phyloP scores from a whole-genome alignment of 1,140 invertebrate genomes.

The Thalassaphorura encarpata region DNA sequence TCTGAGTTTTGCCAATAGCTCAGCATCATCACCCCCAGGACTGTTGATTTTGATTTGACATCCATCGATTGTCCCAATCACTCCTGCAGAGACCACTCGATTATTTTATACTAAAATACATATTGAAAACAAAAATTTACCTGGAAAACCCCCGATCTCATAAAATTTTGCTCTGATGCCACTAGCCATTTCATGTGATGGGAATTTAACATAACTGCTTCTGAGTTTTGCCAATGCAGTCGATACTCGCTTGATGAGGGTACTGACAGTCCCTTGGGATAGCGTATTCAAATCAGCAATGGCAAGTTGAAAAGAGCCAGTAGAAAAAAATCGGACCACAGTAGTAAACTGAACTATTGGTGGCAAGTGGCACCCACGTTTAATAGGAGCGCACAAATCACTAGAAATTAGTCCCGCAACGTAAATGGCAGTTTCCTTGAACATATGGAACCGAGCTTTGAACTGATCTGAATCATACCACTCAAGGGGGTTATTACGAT shows the following conservation, averaged over 20 bases:
- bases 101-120: background rate
- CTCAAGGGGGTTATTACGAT: slow-evolving; percentile 3
- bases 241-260: slow-evolving; percentile 3
- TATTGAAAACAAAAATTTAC: background rate
- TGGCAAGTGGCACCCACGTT: background rate
- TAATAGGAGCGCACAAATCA: background rate
- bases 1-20: slow-evolving; percentile 29
- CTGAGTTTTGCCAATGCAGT: slow-evolving; percentile 8
- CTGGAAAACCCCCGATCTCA: slow-evolving; percentile 11
- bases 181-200: background rate
- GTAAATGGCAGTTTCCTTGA: slow-evolving; percentile 12
- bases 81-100: slow-evolving; percentile 1
- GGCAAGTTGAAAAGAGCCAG: background rate
- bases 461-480: slow-evolving; percentile 3
- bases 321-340: background rate
- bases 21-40: slow-evolving; percentile 32
- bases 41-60: slow-evolving; percentile 30
- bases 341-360: slow-evolving; percentile 1
- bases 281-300: background rate
- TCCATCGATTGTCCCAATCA: slow-evolving; percentile 31
- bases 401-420: slow-evolving; percentile 2
- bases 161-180: background rate
- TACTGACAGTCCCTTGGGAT: background rate
- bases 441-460: slow-evolving; percentile 13
- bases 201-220: background rate